phyloP scores from a whole-genome alignment of 2,113 vertebrate genomes.

The Danionella cerebrum region DNA sequence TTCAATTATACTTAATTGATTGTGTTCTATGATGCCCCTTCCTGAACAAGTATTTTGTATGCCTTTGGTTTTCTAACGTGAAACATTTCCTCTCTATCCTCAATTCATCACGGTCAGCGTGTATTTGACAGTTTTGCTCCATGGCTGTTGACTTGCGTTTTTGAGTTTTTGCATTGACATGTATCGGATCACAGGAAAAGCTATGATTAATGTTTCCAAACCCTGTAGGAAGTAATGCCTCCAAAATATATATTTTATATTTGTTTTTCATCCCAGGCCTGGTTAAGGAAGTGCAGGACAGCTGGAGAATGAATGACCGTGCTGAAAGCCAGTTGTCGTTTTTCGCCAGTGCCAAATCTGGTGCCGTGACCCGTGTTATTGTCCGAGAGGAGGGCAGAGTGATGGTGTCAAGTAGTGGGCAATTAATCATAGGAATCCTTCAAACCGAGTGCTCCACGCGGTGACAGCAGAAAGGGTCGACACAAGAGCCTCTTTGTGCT shows the following conservation, averaged over 20 bases:
- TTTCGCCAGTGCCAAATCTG: constrained; percentile 27
- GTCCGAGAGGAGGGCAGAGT: constrained; percentile 58
- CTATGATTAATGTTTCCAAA: constrained; percentile 43
- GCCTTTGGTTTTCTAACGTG: too few relatives aligned
- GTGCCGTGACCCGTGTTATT: constrained; percentile 58
- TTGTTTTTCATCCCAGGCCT: constrained; percentile 36
- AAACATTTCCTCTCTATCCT: background rate
- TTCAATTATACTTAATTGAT: too few relatives aligned
- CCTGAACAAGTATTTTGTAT: too few relatives aligned
- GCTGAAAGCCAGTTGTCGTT: constrained; percentile 47
- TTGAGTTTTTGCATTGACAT: background rate
- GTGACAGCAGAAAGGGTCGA: constrained; percentile 43
- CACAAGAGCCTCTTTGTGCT: constrained; percentile 65
- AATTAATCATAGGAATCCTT: constrained; percentile 64
- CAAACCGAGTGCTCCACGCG: constrained; percentile 52
- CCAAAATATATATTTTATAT: constrained; percentile 47
- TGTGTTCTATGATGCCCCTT: too few relatives aligned
- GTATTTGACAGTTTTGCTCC: constrained; percentile 42
- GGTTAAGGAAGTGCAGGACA: constrained; percentile 16
- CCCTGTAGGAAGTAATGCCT: constrained; percentile 6
- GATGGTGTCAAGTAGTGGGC: constrained; percentile 67
- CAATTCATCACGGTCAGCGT: constrained; percentile 44
- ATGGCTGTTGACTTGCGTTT: background rate
- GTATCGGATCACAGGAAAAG: background rate
- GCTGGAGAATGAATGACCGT: constrained; percentile 34